Evolutionary conservation across 1,140 invertebrate genomes (phyloP).

Genomic region (Catajapyx aquilonaris): DNA sequence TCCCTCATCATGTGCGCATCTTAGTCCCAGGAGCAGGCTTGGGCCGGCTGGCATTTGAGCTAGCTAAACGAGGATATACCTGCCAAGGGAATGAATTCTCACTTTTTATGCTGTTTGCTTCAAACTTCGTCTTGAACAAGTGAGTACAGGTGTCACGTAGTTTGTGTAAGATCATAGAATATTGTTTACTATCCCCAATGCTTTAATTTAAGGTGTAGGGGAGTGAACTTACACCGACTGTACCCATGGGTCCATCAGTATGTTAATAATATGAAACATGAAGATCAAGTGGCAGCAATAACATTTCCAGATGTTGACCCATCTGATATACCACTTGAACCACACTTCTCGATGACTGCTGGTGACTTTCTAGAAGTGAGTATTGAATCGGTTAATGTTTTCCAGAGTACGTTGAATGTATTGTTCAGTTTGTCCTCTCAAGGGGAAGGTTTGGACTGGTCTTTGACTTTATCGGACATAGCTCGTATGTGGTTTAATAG

Average conservation of each 20-base stretch:
- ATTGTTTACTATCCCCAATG: too few relatives aligned
- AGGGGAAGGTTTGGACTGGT: too few relatives aligned
- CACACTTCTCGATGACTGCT: constrained; percentile 84
- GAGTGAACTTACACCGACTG: constrained; percentile 35
- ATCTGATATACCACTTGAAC: constrained; percentile 30
- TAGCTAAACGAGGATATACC: constrained; percentile 65
- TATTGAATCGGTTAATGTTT: too few relatives aligned
- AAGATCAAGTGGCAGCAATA: constrained; percentile 56
- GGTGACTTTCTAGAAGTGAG: constrained; percentile 77
- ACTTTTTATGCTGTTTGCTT: constrained; percentile 90
- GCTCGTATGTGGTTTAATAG: too few relatives aligned
- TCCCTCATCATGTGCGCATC: too few relatives aligned
- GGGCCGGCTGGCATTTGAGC: constrained; percentile 79
- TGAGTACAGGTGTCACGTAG: constrained; percentile 21
- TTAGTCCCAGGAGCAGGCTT: constrained; percentile 88
- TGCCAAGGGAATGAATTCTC: constrained; percentile 97
- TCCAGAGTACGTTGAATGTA: too few relatives aligned
- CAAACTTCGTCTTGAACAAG: constrained; percentile 86
- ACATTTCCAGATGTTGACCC: constrained; percentile 84
- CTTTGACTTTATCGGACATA: too few relatives aligned
- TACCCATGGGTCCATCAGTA: constrained; percentile 90
- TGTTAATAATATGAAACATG: constrained; percentile 61
- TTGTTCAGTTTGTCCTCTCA: too few relatives aligned
- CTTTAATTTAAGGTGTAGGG: constrained; percentile 28
- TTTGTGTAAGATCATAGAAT: too few relatives aligned